phyloP scores from a whole-genome alignment of 2,797 vertebrate species.

The Merluccius polli region DNA sequence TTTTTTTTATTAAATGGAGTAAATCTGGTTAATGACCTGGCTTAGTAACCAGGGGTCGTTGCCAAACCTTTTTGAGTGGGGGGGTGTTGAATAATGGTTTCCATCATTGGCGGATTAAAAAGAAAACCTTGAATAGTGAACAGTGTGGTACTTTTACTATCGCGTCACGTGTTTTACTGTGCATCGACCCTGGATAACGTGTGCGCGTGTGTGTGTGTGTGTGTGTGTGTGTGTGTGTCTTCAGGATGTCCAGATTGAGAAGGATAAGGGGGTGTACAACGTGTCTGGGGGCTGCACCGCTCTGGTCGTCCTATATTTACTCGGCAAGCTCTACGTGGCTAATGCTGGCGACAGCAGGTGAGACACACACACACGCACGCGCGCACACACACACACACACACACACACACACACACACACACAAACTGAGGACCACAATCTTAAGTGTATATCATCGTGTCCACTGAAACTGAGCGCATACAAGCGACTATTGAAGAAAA shows the following conservation, averaged over 20 bases:
- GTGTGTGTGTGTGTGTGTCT: constrained; percentile 29
- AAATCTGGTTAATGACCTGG: constrained; percentile 63
- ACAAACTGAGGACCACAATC: too few species aligned
- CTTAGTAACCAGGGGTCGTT: constrained; percentile 44
- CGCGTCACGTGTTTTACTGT: too few species aligned
- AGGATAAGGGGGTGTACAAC: constrained; percentile 82
- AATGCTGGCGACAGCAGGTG: constrained; percentile 98
- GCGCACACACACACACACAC: background rate
- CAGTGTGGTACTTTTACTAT: too few species aligned
- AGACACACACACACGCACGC: constrained; percentile 27
- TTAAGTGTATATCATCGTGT: too few species aligned
- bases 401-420: background rate
- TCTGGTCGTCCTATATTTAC: constrained; percentile 80
- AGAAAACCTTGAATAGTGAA: background rate
- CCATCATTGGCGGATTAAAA: constrained; percentile 43
- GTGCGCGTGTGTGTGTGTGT: background rate
- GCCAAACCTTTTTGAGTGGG: constrained; percentile 33
- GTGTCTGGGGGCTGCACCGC: constrained; percentile 96
- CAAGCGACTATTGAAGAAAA: too few species aligned
- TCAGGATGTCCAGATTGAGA: constrained; percentile 91
- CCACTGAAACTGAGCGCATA: too few species aligned
- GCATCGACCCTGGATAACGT: background rate
- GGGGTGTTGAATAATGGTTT: constrained; percentile 25
- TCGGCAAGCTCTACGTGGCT: constrained; percentile 92
- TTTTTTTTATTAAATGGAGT: constrained; percentile 67